Evolutionary conservation across 2,113 vertebrate species (phyloP).

Genomic region (Cyphomyrus plagiostoma): DNA sequence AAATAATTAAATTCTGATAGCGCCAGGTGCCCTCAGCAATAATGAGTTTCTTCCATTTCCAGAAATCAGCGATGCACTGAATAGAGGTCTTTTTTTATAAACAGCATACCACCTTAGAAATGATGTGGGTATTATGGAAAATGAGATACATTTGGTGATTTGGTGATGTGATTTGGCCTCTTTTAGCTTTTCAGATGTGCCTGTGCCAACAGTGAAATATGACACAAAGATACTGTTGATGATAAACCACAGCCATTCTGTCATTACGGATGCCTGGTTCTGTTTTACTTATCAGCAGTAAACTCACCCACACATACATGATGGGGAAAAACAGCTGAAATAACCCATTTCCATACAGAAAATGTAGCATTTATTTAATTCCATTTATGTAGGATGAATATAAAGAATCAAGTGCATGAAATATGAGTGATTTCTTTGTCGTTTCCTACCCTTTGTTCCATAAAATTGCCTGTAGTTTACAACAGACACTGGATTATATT

Average conservation of each 20-base stretch:
- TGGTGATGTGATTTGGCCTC: constrained; percentile 5
- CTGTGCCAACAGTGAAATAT: neutral
- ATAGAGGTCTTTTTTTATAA: neutral
- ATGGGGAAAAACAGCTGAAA: neutral
- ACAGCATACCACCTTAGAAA: neutral
- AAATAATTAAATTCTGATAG: neutral
- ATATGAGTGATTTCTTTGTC: neutral
- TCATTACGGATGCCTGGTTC: constrained; percentile 6
- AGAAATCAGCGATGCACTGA: neutral
- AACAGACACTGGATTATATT: neutral
- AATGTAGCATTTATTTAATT: neutral
- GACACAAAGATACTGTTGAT: constrained; percentile 4
- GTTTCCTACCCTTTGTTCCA: neutral
- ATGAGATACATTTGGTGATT: constrained; percentile 10
- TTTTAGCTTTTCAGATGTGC: constrained; percentile 14
- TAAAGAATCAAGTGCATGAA: neutral
- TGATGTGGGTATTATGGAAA: constrained; percentile 1
- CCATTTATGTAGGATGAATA: neutral
- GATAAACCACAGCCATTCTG: neutral
- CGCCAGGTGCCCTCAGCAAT: neutral
- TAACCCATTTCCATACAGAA: neutral
- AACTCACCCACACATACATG: neutral
- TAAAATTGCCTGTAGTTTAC: neutral
- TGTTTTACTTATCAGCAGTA: neutral
- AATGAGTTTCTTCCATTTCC: neutral